These are phyloP conservation scores for Epinotia brunnichana DNA, from an alignment of 2,888 invertebrate species.

Conservation along the genomic window DNA sequence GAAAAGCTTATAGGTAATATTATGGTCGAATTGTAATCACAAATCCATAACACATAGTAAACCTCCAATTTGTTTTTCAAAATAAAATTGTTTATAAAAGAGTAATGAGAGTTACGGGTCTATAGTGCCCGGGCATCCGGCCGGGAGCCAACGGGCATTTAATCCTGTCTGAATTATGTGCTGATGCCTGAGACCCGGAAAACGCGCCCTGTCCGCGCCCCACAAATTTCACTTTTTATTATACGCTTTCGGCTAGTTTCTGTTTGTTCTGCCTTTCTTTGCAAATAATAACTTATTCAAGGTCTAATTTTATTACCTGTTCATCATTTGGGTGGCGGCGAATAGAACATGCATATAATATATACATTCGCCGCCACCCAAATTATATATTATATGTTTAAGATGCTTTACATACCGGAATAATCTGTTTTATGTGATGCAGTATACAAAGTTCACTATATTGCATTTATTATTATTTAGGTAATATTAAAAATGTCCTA, in stretches of 20 bases:
- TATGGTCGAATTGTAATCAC: no score
- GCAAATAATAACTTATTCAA: constrained; percentile 33
- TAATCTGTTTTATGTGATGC: constrained; percentile 9
- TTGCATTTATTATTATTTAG: background rate
- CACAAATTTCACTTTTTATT: constrained; percentile 74
- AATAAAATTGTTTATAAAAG: constrained; percentile 62
- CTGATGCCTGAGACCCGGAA: constrained; percentile 76
- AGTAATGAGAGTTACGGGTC: constrained; percentile 61
- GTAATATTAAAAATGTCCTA: background rate
- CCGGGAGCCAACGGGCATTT: constrained; percentile 77
- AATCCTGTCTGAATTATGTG: constrained; percentile 81
- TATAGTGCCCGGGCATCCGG: constrained; percentile 75
- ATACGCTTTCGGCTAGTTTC: constrained; percentile 57
- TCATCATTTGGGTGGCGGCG: constrained; percentile 12
- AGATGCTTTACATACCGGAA: background rate
- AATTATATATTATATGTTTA: constrained; percentile 6
- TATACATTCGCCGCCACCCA: no score
- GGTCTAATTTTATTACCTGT: constrained; percentile 28
- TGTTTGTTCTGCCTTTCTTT: constrained; percentile 25
- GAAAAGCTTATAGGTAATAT: no score
- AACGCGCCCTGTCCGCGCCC: constrained; percentile 70
- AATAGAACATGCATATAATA: constrained; percentile 12
- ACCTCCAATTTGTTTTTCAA: no score
- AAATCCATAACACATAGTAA: no score
- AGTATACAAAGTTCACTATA: background rate